phyloP scores from a whole-genome alignment of 2,113 vertebrate genomes.

The Myrmecobius fasciatus region DNA sequence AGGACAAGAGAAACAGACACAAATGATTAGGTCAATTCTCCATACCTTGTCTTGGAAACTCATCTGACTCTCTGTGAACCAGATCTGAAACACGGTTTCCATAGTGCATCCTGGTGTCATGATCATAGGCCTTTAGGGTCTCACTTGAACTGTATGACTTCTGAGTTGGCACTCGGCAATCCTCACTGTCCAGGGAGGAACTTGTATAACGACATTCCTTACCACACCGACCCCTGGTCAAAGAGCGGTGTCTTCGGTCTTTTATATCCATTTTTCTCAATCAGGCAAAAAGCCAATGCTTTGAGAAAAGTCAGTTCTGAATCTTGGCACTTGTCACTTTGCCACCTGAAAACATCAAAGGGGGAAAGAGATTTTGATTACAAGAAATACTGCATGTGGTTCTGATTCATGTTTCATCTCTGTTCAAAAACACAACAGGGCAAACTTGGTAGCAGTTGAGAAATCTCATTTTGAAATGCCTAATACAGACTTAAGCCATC shows the following conservation, averaged over 20 bases:
- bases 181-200: conserved; percentile 93
- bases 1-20: neutral
- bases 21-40: accelerated
- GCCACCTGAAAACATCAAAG: conserved; percentile 75
- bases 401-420: conserved; percentile 22
- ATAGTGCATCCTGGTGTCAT: conserved; percentile 95
- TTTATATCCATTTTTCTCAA: conserved; percentile 91
- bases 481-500: conserved; percentile 63
- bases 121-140: conserved; percentile 96
- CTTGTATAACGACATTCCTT: conserved; percentile 95
- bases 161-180: conserved; percentile 96
- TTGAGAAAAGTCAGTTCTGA: conserved; percentile 46
- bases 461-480: conserved; percentile 17
- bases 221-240: conserved; percentile 91
- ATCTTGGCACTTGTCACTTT: conserved; percentile 42
- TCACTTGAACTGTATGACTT: conserved; percentile 99
- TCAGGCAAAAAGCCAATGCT: accelerated
- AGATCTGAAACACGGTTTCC: conserved; percentile 94
- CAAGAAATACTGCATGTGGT: neutral
- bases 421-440: conserved; percentile 16
- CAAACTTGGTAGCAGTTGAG: neutral
- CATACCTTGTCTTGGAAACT: conserved; percentile 96
- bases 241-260: conserved; percentile 93
- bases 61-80: conserved; percentile 95
- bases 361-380: conserved; percentile 11